phyloP scores from a whole-genome alignment of 2,888 invertebrate genomes.

The Kuschelorhynchus macadamiae region DNA sequence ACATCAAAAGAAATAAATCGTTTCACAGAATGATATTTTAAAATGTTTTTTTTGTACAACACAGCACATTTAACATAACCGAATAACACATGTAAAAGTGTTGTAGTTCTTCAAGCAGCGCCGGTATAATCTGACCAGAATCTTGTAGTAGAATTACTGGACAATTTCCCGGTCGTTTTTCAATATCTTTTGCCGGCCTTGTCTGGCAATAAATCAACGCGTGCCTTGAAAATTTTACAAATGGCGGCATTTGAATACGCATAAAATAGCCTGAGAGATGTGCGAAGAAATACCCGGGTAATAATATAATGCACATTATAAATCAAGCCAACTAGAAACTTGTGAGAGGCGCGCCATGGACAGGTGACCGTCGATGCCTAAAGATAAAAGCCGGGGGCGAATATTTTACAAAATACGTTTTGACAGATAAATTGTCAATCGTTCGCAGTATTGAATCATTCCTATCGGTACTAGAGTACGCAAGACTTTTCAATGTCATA shows the following conservation, averaged over 20 bases:
- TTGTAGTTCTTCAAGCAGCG: slow-evolving; percentile 13
- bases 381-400: slow-evolving; percentile 36
- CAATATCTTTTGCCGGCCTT: slow-evolving; percentile 21
- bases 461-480: no score
- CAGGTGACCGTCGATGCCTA: slow-evolving; percentile 54
- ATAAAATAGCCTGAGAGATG: slow-evolving; percentile 53
- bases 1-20: no score
- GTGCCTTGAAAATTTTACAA: slow-evolving; percentile 57
- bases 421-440: not conserved
- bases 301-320: slow-evolving; percentile 61
- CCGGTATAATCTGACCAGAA: slow-evolving; percentile 14
- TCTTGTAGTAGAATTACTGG: slow-evolving; percentile 24
- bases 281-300: slow-evolving; percentile 57
- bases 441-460: no score
- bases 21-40: no score
- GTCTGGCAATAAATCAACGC: slow-evolving; percentile 54
- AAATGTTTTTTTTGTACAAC: not conserved
- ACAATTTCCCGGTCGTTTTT: slow-evolving; percentile 41
- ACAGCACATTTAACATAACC: not conserved
- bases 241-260: slow-evolving; percentile 58
- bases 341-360: slow-evolving; percentile 49
- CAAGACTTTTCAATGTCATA: no score
- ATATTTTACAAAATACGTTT: slow-evolving; percentile 28
- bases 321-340: slow-evolving; percentile 58
- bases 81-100: slow-evolving; percentile 9